Evolutionary conservation across 1,140 invertebrate genomes (phyloP).

Genomic region (Acyrthosiphon pisum): DNA sequence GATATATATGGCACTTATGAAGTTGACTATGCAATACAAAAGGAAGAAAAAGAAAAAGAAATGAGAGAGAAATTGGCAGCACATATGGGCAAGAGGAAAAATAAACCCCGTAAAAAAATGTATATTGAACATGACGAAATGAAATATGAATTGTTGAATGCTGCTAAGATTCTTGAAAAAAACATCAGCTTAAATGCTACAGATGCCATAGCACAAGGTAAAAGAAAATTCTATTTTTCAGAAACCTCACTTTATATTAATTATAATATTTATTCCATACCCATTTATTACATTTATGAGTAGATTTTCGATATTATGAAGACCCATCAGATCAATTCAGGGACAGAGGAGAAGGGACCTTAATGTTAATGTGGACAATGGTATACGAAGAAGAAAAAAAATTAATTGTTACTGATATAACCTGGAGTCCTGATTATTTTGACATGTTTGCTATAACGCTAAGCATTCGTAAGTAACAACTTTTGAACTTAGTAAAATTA

Average conservation of each 20-base stretch:
- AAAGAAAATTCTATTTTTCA: background rate
- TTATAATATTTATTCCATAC: background rate
- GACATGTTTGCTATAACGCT: conserved; percentile 90
- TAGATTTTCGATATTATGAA: conserved; percentile 95
- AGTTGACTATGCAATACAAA: background rate
- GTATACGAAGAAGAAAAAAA: conserved; percentile 79
- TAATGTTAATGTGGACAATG: conserved; percentile 93
- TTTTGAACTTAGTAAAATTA: background rate
- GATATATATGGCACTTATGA: background rate
- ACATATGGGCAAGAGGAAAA: background rate
- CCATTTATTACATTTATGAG: background rate
- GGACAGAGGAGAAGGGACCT: conserved; percentile 81
- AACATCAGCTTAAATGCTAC: background rate
- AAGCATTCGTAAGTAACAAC: conserved; percentile 81
- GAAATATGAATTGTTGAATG: background rate
- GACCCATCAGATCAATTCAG: conserved; percentile 93
- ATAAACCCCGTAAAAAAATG: background rate
- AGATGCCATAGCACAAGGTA: conserved; percentile 38
- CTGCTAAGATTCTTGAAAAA: background rate
- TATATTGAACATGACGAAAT: too few species aligned
- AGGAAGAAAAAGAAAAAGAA: background rate
- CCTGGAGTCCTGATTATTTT: conserved; percentile 87
- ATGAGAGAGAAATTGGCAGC: background rate
- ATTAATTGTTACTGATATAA: conserved; percentile 82
- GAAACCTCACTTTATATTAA: background rate